Base-by-base conservation (phyloP, 2,113 vertebrate species). In the Condylura cristata region DNA sequence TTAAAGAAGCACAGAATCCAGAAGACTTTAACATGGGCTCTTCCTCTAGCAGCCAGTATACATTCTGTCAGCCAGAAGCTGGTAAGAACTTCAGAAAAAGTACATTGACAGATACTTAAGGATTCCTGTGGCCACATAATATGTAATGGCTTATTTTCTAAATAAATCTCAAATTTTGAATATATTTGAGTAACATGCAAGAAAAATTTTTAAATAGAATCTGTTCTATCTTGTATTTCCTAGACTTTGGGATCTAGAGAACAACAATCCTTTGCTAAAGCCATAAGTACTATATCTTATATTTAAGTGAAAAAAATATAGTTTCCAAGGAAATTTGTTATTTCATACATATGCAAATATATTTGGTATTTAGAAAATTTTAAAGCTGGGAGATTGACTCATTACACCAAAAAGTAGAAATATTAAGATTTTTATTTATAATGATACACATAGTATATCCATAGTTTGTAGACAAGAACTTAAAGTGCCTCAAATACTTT, bases 1-100 rank as follows among this genome's bases (percentile, higher is more conserved):
- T 90, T 51, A 95, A 98, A 75, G 98, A 98, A 61, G 90, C 91
- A 14, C 93, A 5, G 0, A 95, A 22, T 94, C 96, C 86, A 3
- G 98, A 98, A 66, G 98, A 98, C 91, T 98, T 99, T 70, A 99
- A 99, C 97, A 97, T 99, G 88, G 99, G 99, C 14, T 99, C 98
- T 48, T 99, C 99, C 32, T 99, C 99, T 56, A 99, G 99, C 97
- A 99, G 99, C 97, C 99, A 99, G 60, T 99, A 99, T 58, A 93
- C 99, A 0, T 99, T 99, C 97, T 99, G 98, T 34, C 98, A 99
- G 60, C 96, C 98, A 56, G 99, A 99, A 96, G 98, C 98, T 22
- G 99, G 99, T 99, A 99, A 97, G 98, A 65, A 30, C 75, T 75
- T 13, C 30, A 41, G 32, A 41, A 58, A 32, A 66, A 70, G 78